Evolutionary conservation across 2,113 vertebrate species (phyloP), one percentile per base, ranked within the genome.

Genomic region (Heterotilapia buettikoferi): DNA sequence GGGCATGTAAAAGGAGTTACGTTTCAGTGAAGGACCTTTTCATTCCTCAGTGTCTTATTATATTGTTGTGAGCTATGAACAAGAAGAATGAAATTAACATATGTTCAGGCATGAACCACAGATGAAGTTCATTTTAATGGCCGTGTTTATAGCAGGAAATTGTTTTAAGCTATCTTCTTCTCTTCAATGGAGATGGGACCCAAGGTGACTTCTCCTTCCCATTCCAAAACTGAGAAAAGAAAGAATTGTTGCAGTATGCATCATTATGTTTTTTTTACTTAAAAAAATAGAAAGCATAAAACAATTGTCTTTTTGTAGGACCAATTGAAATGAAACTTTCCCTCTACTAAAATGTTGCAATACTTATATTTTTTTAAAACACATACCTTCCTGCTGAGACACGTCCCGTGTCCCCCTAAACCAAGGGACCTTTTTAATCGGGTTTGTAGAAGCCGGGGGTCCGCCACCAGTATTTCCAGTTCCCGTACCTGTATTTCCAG

Each of bases 141-240:
- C 56, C 24, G 43, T 82, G 21, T 80, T 13, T 18, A 10, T 82
- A 53, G 68, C 52, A 82, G 54, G 33, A 57, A 59, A 80, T 19
- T 57, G 57, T 86, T 16, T 92, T 92, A 93, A 84, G 14, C 6
- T 11, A 26, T 3, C 7, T 7, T 7, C 52, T 13, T 91, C 16
- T 93, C 91, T 21, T 3, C 24, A 38, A 96, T 47, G 13, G 12
- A 1, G 50, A 95, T 56, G 7, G 94, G 94, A 63, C 93, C 93
- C 73, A 96, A 5, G 16, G 73, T 93, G 84, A 95, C 87, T 7
- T 56, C 38, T 52, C 90, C 94, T 84, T 90, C 88, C 94, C 94
- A 96, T 89, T 92, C 87, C 2, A 86, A 18, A 68, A 19, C 95
- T 96, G 84, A 53, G 29, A 83, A 88, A 86, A 18, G 86, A 89